phyloP scores from a whole-genome alignment of 2,888 invertebrate genomes.

The Meghimatium bilineatum region DNA sequence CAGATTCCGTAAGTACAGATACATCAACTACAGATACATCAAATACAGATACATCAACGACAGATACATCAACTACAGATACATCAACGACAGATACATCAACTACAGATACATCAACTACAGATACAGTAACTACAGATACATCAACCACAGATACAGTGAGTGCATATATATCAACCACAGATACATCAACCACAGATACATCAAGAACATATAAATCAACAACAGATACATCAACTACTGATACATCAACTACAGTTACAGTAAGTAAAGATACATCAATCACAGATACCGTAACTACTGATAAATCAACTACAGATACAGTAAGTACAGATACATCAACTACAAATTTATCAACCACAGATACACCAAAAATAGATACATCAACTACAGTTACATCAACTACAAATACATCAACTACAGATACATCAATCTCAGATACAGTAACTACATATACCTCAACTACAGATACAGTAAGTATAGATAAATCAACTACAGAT shows the following conservation, averaged over 20 bases:
- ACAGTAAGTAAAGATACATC: background rate
- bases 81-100: too few species aligned
- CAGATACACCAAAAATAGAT: background rate
- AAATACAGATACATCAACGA: background rate
- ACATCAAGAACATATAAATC: background rate
- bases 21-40: background rate
- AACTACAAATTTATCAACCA: background rate
- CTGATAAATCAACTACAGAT: too few species aligned
- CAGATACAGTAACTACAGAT: too few species aligned
- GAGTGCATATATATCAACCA: too few species aligned
- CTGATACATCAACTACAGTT: background rate
- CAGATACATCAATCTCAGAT: background rate
- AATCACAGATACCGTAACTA: background rate
- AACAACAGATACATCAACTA: background rate
- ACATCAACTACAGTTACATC: background rate
- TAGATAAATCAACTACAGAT: background rate
- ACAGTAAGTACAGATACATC: background rate
- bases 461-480: background rate
- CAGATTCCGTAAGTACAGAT: background rate
- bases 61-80: too few species aligned
- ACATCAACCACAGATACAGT: too few species aligned
- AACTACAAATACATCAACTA: background rate
- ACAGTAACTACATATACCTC: background rate
- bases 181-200: background rate
- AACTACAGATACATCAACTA: too few species aligned